Conservation (phyloP, 1,140 invertebrate genomes). For the Wiebesia pumilae region DNA sequence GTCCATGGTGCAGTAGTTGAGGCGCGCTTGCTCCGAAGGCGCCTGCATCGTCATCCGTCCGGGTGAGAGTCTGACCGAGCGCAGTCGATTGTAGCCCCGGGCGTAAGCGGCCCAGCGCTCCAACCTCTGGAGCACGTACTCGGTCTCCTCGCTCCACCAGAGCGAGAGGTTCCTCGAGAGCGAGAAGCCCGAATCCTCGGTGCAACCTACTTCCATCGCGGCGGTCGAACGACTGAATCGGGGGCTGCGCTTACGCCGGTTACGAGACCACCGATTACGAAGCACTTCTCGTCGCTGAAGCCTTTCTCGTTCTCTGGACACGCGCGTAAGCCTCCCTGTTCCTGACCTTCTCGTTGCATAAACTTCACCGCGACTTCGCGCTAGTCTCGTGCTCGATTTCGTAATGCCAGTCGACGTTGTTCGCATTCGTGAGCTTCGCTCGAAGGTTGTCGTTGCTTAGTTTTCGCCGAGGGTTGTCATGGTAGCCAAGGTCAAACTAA, state of each 20-base stretch:
- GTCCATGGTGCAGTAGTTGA: constrained; percentile 53
- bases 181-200: constrained; percentile 38
- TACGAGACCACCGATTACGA: constrained; percentile 18
- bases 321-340: not conserved
- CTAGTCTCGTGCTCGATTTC: not conserved
- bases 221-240: not conserved
- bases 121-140: constrained; percentile 69
- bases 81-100: constrained; percentile 69
- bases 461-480: constrained; percentile 6
- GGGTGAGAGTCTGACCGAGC: constrained; percentile 60
- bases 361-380: not conserved
- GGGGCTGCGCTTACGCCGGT: not conserved
- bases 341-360: constrained; percentile 25
- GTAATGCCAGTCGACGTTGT: not conserved
- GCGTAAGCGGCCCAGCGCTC: constrained; percentile 68
- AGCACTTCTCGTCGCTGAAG: constrained; percentile 16
- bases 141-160: constrained; percentile 71
- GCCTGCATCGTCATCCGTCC: constrained; percentile 61
- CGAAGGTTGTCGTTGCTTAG: not conserved
- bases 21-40: not conserved
- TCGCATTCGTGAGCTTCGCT: not conserved
- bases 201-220: constrained; percentile 30
- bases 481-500: constrained; percentile 1
- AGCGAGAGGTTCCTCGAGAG: constrained; percentile 27
- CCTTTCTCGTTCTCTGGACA: not conserved